Base-by-base conservation (phyloP, 2,113 vertebrate species). In the Anas platyrhynchos region DNA sequence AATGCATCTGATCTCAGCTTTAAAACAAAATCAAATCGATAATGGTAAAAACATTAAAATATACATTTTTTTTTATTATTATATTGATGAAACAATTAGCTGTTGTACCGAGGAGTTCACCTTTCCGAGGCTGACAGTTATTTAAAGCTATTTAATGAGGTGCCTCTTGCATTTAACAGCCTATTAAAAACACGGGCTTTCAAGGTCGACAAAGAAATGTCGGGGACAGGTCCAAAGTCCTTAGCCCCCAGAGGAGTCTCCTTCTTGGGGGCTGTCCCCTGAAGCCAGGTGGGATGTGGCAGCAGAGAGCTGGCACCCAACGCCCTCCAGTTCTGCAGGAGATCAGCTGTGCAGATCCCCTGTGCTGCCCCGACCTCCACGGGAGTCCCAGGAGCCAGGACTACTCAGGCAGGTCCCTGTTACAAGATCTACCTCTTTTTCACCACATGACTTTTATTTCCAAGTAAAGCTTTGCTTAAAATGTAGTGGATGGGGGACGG, bases 311-410 rank as follows among this genome's bases (percentile, higher is more conserved):
- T n/a, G n/a, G n/a, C 56, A 59, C 6, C 31, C 9, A 52, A 0
- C 1, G 22, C 8, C 36, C 0, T 0, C 3, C 7, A n/a, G n/a
- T 29, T 61, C 55, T 34, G 52, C 20, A 77, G 52, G 22, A 66
- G 55, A 32, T 15, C 54, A 56, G 7, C 13, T 9, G 41, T 46
- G 29, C 36, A 69, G 66, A 66, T 22, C 1, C 0, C 41, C 4
- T 44, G 18, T 0, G 1, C 7, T n/a, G 66, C 29, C 26, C 68
- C 7, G 7, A 43, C 7, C 63, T 54, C 75, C 5, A 2, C 22
- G 34, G 93, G 43, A 79, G 31, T 83, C 65, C 38, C 72, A 74
- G 22, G 44, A 74, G 48, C n/a, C 41, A 94, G 83, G 16, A 41
- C 26, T 61, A 44, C 72, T 68, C 74, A 27, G 55, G 63, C 7